phyloP scores from a whole-genome alignment of 2,888 invertebrate species.

The Ceraclea dissimilis region DNA sequence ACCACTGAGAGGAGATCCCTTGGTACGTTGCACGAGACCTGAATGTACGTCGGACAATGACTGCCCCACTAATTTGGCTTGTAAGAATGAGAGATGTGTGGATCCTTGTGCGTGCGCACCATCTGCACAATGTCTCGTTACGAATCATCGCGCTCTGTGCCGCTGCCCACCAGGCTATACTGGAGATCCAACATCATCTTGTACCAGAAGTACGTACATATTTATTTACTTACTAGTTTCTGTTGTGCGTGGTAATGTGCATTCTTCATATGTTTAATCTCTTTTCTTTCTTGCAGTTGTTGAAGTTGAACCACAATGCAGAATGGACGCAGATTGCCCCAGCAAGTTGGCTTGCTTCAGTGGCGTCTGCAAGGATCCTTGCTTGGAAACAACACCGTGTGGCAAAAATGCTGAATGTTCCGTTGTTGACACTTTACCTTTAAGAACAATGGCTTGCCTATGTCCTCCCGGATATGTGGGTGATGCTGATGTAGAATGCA shows the following conservation, averaged over 20 bases:
- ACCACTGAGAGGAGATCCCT: conserved; percentile 72
- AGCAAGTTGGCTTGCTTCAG: conserved; percentile 76
- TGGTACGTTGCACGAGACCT: conserved; percentile 65
- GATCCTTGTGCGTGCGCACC: conserved; percentile 82
- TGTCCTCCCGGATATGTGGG: conserved; percentile 77
- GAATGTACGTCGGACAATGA: conserved; percentile 71
- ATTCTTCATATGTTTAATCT: too few species aligned
- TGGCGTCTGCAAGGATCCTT: conserved; percentile 74
- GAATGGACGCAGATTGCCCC: conserved; percentile 77
- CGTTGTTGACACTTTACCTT: conserved; percentile 77
- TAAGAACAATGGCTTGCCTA: conserved; percentile 81
- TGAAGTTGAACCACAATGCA: conserved; percentile 56
- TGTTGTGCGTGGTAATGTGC: too few species aligned
- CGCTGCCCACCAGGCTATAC: conserved; percentile 75
- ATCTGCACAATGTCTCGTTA: conserved; percentile 67
- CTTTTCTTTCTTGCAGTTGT: conserved; percentile 35
- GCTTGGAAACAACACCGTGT: conserved; percentile 68
- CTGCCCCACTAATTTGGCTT: conserved; percentile 72
- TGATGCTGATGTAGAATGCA: conserved; percentile 79
- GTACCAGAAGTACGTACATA: conserved; percentile 48
- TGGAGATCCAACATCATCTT: conserved; percentile 68
- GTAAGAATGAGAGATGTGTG: conserved; percentile 68
- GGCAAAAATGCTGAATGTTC: conserved; percentile 74
- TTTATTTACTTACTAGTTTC: conserved; percentile 6
- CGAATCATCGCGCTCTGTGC: conserved; percentile 69